A percentile compares a stretch with the other conserved stretches of the same genome.
Conservation (phyloP, 2,888 invertebrate species). For the Acholoe squamosa region DNA sequence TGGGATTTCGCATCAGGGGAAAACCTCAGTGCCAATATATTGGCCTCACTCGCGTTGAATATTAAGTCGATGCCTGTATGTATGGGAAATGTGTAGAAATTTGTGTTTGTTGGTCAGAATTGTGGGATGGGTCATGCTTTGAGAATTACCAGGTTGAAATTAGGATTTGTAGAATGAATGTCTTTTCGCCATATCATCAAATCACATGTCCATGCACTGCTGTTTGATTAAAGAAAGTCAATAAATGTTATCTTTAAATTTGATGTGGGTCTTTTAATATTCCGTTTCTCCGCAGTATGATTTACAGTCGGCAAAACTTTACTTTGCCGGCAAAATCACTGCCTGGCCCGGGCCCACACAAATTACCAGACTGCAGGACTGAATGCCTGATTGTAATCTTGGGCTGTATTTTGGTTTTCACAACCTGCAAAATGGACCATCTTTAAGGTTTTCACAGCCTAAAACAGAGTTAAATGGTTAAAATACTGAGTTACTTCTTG, state of each 20-base stretch:
- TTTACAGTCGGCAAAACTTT: too few relatives aligned
- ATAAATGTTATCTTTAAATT: constrained; percentile 50
- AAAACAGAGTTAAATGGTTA: too few relatives aligned
- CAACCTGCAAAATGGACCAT: too few relatives aligned
- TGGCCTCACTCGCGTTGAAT: not conserved
- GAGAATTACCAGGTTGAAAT: constrained; percentile 36
- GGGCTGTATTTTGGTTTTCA: too few relatives aligned
- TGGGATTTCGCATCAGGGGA: constrained; percentile 1
- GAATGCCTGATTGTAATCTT: too few relatives aligned
- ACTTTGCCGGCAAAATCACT: too few relatives aligned
- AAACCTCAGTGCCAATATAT: not conserved
- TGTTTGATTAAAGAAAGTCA: constrained; percentile 22
- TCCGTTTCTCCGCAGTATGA: not conserved
- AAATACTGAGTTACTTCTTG: too few relatives aligned
- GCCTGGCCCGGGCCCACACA: too few relatives aligned
- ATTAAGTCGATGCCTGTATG: not conserved
- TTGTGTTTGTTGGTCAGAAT: not conserved
- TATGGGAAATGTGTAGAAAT: not conserved
- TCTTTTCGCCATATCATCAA: constrained; percentile 42
- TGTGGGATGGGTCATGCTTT: not conserved
- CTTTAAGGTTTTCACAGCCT: too few relatives aligned
- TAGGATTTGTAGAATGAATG: constrained; percentile 8
- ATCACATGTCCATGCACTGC: not conserved
- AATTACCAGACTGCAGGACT: too few relatives aligned
- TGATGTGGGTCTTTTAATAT: not conserved